Evolutionary conservation across 1,140 invertebrate species (phyloP), one percentile per base, ranked within the genome.

Genomic region (Harpegnathos saltator): DNA sequence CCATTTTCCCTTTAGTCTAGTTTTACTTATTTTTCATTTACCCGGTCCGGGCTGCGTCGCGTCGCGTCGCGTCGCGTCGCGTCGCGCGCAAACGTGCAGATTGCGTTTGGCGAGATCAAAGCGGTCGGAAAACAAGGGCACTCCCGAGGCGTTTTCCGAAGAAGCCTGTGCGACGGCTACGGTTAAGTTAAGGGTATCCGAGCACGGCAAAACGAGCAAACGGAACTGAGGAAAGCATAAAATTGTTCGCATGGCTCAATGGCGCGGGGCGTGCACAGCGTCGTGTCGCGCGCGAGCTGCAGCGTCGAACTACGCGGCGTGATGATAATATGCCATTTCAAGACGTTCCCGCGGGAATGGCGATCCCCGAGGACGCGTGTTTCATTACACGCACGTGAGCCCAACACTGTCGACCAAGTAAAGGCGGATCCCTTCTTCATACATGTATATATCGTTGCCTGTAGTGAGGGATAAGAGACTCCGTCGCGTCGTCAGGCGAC

Each of bases 31-130:
- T 71, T 80, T 80, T 69, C 65, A 71, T 71, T 80, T 80, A 80
- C 24, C 50, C 63, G n/a, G n/a, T n/a, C n/a, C n/a, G n/a, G n/a
- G n/a, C n/a, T n/a, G n/a, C 14, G 24, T 66, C 19, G 12, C 22
- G 44, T 58, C 72, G 71, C 22, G n/a, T 56, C 72, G 71, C 26
- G 19, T 69, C 44, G 50, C 14, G 24, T 66, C 19, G 12, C 22
- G 44, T 58, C 72, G 71, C 22, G 71, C 22, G 58, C 72, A 62
- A 62, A 74, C 58, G 65, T 29, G 65, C 33, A 80, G 65, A 80
- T 71, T 80, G 65, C 75, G 52, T 80, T 81, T 71, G 73, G 68
- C 54, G 66, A 78, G 85, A 86, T 87, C 80, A 87, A 87, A 87
- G 85, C 81, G 59, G 78, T 77, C 33, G 71, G 84, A 56, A 77